Percentiles rank a stretch among this genome's conserved stretches.
phyloP scores from a whole-genome alignment of 2,888 invertebrate species.

The Philopedon plagiatum region DNA sequence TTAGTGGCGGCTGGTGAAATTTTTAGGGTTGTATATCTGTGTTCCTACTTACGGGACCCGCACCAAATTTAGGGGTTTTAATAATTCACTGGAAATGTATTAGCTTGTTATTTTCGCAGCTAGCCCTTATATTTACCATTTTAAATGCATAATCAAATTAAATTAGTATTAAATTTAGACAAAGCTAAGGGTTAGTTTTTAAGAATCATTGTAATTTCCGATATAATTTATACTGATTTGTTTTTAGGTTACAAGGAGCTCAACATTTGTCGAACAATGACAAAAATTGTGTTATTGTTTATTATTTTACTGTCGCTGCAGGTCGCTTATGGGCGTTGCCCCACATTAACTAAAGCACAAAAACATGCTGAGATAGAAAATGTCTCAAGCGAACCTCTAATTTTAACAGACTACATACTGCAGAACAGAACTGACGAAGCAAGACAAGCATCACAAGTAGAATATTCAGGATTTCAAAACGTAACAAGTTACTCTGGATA shows the following conservation, averaged over 20 bases:
- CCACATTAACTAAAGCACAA: constrained; percentile 4
- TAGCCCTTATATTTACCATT: too few species aligned
- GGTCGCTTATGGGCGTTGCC: background rate
- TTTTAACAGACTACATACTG: constrained; percentile 79
- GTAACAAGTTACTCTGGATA: constrained; percentile 83
- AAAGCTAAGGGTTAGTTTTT: too few species aligned
- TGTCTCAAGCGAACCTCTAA: constrained; percentile 72
- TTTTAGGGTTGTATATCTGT: too few species aligned
- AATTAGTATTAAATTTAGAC: too few species aligned
- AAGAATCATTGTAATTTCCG: too few species aligned
- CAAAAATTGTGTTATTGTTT: background rate
- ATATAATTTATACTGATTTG: background rate
- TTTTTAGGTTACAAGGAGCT: background rate
- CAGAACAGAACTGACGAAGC: constrained; percentile 78
- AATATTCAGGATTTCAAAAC: constrained; percentile 71
- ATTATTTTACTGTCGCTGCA: background rate
- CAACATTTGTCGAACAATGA: background rate
- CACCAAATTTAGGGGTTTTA: too few species aligned
- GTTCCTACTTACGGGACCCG: too few species aligned
- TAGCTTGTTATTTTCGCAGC: too few species aligned
- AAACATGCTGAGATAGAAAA: constrained; percentile 33
- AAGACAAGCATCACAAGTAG: constrained; percentile 69
- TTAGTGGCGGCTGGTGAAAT: too few species aligned
- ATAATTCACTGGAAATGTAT: too few species aligned
- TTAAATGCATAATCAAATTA: too few species aligned